Evolutionary conservation across 2,888 invertebrate genomes (phyloP).

Genomic region (Plagiodera versicolora): DNA sequence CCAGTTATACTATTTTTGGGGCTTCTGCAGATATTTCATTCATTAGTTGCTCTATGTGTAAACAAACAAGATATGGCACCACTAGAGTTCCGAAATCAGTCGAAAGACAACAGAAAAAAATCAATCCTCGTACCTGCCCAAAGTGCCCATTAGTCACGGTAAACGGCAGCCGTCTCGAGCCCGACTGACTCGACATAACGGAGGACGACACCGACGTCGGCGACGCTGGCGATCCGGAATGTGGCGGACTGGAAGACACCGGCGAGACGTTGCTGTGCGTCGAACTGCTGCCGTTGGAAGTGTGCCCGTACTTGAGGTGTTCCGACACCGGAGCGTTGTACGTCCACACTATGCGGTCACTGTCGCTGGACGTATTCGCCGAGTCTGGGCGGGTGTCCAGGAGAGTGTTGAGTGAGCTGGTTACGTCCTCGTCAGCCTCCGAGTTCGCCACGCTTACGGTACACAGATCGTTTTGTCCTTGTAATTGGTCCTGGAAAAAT

Average conservation of each 20-base stretch:
- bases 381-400: slow-evolving; percentile 65
- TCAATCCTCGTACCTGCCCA: slow-evolving; percentile 24
- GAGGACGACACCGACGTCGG: slow-evolving; percentile 88
- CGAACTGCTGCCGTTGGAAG: slow-evolving; percentile 62
- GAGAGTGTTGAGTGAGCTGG: slow-evolving; percentile 89
- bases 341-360: slow-evolving; percentile 80
- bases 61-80: too few relatives aligned
- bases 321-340: slow-evolving; percentile 81
- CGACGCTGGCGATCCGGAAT: slow-evolving; percentile 68
- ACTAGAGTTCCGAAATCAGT: too few relatives aligned
- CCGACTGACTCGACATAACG: slow-evolving; percentile 78
- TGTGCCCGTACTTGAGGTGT: slow-evolving; percentile 58
- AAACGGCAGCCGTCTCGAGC: slow-evolving; percentile 63
- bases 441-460: slow-evolving; percentile 84
- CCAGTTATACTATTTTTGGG: too few relatives aligned
- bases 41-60: too few relatives aligned
- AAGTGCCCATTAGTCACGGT: slow-evolving; percentile 52
- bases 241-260: slow-evolving; percentile 77
- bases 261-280: slow-evolving; percentile 71
- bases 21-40: too few relatives aligned
- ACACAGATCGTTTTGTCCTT: slow-evolving; percentile 70
- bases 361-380: slow-evolving; percentile 39
- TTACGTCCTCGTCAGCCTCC: slow-evolving; percentile 92
- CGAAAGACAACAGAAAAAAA: too few relatives aligned
- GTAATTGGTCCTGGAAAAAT: slow-evolving; percentile 73